Evolutionary conservation across 1,140 invertebrate genomes (phyloP).

Genomic region (Cydia splendana): DNA sequence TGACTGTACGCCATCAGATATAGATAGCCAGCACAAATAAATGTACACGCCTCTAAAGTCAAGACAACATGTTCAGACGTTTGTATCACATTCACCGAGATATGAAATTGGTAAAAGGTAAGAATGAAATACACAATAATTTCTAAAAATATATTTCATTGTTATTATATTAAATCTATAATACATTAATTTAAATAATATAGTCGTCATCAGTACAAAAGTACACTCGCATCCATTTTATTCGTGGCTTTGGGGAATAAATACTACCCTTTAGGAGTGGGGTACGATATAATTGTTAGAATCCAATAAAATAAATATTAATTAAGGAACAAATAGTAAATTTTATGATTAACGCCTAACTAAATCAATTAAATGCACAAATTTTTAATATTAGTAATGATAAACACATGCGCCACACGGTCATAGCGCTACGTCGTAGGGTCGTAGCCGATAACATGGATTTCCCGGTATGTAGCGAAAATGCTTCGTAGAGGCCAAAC

Average conservation of each 20-base stretch:
- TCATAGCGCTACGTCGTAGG: no score
- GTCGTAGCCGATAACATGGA: no score
- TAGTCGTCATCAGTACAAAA: constrained; percentile 26
- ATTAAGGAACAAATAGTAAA: background rate
- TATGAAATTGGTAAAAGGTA: background rate
- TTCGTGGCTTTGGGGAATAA: background rate
- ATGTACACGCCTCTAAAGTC: no score
- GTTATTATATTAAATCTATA: constrained; percentile 38
- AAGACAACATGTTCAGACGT: no score
- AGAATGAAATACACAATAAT: constrained; percentile 29
- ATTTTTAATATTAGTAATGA: background rate
- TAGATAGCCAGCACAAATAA: no score
- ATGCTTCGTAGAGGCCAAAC: no score
- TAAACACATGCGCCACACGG: background rate
- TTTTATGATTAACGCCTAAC: background rate
- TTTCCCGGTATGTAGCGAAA: no score
- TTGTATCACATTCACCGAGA: no score
- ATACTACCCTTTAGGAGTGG: background rate
- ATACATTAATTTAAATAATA: constrained; percentile 36
- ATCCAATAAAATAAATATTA: background rate
- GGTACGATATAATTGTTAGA: background rate
- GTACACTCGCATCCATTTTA: constrained; percentile 35
- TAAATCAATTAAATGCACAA: background rate
- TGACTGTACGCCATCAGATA: no score
- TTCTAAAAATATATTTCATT: constrained; percentile 42